Evolutionary conservation across 2,113 vertebrate species (phyloP).

Genomic region (Callochromis pleurospilus): DNA sequence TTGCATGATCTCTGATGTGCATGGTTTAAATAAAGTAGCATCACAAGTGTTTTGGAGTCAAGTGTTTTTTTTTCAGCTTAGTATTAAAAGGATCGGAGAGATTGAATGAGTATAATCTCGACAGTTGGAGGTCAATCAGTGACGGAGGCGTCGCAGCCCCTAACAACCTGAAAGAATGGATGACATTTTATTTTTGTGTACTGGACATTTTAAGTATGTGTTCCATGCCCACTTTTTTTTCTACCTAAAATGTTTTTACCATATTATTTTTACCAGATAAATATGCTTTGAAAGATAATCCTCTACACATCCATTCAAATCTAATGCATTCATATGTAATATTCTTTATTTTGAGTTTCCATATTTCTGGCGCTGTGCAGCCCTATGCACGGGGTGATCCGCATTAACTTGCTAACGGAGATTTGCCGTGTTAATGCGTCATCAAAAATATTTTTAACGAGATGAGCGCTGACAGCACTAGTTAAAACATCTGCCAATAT

Average conservation of each 20-base stretch:
- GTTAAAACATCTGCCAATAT: background rate
- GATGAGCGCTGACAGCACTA: background rate
- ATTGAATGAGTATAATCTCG: background rate
- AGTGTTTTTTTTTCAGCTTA: rapidly evolving
- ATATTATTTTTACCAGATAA: background rate
- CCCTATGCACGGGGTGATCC: background rate
- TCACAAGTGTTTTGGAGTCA: background rate
- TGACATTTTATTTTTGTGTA: background rate
- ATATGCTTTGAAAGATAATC: background rate
- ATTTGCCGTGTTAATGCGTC: background rate
- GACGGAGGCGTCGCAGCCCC: background rate
- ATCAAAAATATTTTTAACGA: background rate
- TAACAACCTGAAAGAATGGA: background rate
- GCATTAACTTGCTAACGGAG: background rate
- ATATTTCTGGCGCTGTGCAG: background rate
- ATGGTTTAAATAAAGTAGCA: background rate
- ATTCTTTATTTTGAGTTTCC: background rate
- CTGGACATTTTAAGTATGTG: background rate
- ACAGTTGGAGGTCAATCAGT: background rate
- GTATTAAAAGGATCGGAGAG: background rate
- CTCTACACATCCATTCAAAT: rapidly evolving
- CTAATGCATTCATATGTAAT: background rate
- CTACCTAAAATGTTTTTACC: background rate
- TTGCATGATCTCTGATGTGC: background rate
- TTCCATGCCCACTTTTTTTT: background rate